Percentiles rank a stretch among this genome's conserved stretches.
Conservation (phyloP, 2,797 vertebrate species). For the Zalophus californianus region DNA sequence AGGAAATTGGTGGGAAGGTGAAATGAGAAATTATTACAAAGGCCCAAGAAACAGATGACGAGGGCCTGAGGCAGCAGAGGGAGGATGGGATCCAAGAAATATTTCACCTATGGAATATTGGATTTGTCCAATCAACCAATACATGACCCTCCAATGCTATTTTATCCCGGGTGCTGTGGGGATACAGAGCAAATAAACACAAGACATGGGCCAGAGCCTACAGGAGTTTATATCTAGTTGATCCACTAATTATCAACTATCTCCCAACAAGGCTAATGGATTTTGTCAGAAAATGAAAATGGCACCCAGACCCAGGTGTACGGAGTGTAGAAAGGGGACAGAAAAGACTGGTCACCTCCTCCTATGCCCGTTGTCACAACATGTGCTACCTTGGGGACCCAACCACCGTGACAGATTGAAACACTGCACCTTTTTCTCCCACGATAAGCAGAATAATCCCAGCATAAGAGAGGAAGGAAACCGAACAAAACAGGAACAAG, state of each 20-base stretch:
- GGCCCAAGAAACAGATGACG: background rate
- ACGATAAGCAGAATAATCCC: background rate
- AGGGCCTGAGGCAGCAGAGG: background rate
- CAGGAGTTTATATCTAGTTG: background rate
- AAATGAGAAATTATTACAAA: background rate
- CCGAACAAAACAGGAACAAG: background rate
- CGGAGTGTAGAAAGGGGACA: background rate
- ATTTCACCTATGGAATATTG: background rate
- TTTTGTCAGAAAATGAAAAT: background rate
- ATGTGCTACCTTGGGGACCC: background rate
- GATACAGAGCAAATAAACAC: background rate
- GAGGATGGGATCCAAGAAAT: background rate
- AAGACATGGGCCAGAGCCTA: too few relatives aligned
- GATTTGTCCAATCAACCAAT: background rate
- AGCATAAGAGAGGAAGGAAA: constrained; percentile 5
- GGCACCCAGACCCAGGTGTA: background rate
- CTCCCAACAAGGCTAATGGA: background rate
- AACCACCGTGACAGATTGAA: background rate
- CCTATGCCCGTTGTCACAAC: background rate
- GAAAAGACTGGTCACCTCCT: background rate
- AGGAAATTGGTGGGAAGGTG: background rate
- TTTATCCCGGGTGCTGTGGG: background rate
- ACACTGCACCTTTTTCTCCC: background rate
- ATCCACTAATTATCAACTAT: background rate
- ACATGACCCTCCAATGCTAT: background rate